A percentile compares a stretch with the other conserved stretches of the same genome.
Evolutionary conservation across 2,888 invertebrate genomes (phyloP).

Genomic region (Hirtodrosophila trivittata): DNA sequence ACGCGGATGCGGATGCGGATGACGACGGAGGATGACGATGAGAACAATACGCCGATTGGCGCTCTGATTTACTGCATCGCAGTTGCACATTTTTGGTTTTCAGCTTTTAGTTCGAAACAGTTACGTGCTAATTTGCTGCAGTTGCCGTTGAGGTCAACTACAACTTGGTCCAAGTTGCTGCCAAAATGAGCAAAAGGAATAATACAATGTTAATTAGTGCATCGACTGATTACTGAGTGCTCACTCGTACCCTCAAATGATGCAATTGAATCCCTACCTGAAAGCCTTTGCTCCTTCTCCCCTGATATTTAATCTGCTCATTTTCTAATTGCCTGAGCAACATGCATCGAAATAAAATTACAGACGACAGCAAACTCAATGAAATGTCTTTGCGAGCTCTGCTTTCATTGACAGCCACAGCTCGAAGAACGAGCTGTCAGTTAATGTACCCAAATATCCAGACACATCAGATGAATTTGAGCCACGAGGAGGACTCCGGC

Average conservation of each 20-base stretch:
- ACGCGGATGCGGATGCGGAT: no score
- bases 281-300: no score
- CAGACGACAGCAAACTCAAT: slow-evolving; percentile 28
- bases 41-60: slow-evolving; percentile 48
- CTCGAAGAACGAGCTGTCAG: slow-evolving; percentile 25
- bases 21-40: no score
- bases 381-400: slow-evolving; percentile 31
- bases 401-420: slow-evolving; percentile 39
- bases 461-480: slow-evolving; percentile 21
- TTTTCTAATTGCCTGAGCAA: slow-evolving; percentile 51
- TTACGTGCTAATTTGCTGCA: slow-evolving; percentile 53
- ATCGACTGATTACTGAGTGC: not conserved
- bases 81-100: slow-evolving; percentile 41
- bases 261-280: not conserved
- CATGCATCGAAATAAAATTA: slow-evolving; percentile 41
- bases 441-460: slow-evolving; percentile 40
- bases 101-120: slow-evolving; percentile 57
- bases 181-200: not conserved
- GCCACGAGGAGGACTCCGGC: not conserved
- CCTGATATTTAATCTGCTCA: slow-evolving; percentile 31
- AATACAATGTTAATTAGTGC: not conserved
- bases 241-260: not conserved
- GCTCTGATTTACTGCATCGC: slow-evolving; percentile 68
- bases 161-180: not conserved
- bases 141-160: slow-evolving; percentile 13